phyloP scores from a whole-genome alignment of 1,140 invertebrate species.

The Lethrus apterus region DNA sequence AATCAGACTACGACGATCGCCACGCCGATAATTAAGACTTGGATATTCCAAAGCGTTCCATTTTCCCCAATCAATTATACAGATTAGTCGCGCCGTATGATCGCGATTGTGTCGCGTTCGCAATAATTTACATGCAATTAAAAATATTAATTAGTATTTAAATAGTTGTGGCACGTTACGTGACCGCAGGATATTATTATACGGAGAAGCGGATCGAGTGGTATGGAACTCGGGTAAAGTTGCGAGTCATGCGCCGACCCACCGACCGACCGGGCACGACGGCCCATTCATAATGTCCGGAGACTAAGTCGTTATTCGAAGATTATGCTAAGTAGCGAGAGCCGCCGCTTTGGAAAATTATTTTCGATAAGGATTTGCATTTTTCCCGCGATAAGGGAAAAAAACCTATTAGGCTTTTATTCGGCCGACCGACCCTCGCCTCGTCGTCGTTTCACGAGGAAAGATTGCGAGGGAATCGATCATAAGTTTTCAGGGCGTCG shows the following conservation, averaged over 20 bases:
- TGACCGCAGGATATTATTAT: constrained; percentile 29
- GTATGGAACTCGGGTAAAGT: no score
- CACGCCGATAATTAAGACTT: no score
- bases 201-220: no score
- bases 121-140: constrained; percentile 20
- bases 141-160: constrained; percentile 28
- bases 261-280: constrained; percentile 28
- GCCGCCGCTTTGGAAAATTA: neutral
- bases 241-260: constrained; percentile 12
- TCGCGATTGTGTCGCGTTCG: constrained; percentile 1
- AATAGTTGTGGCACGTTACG: constrained; percentile 28
- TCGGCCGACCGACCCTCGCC: neutral
- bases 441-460: no score
- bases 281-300: constrained; percentile 36
- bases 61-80: constrained; percentile 2
- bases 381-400: constrained; percentile 2
- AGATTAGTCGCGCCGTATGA: neutral
- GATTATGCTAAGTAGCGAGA: constrained; percentile 27
- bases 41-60: no score
- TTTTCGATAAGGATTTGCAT: constrained; percentile 9
- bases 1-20: no score
- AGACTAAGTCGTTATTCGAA: constrained; percentile 34
- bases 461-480: constrained; percentile 6
- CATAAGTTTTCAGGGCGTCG: constrained; percentile 1
- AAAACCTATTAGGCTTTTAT: constrained; percentile 5